Evolutionary conservation across 2,113 vertebrate species (phyloP), one percentile per base, ranked within the genome.

Genomic region (Ornithorhynchus anatinus): DNA sequence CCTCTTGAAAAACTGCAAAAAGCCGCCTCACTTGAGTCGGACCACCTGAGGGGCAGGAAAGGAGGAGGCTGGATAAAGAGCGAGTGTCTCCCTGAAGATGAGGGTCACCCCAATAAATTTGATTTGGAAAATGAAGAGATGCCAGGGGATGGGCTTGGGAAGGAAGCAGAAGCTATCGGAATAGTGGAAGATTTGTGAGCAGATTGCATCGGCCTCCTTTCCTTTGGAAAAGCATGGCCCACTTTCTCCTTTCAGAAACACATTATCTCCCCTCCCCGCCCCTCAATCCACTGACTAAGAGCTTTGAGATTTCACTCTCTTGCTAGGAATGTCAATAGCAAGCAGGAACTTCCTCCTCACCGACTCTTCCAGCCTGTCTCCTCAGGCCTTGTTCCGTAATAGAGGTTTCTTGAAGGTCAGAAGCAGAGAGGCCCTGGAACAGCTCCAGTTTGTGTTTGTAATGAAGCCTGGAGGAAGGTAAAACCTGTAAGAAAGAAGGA

Each of bases 141-240:
- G 0, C 2, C 7, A 12, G 8, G 2, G 6, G 23, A 38, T n/a
- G 5, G 22, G 16, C 6, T 1, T 5, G 16, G 8, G 32, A 38
- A 25, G 8, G 6, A 19, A 22, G 37, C 12, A 36, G 15, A 36
- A 31, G 10, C 3, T 4, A 7, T 29, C 19, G 2, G 5, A 37
- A 47, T 19, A 12, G 54, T 25, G 38, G 32, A 22, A 8, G 27
- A 23, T 19, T 16, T 50, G 31, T n/a, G 9, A 31, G 20, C 6
- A 5, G 40, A n/a, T 11, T 7, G 2, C 2, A 10, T 42, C 62
- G 5, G 5, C 23, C 3, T 16, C 20, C 2, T 6, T 17, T 16
- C 36, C 5, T 35, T 23, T 35, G 38, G 13, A 5, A 35, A 43
- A n/a, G n/a, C 13, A 29, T 14, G 15, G 29, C n/a, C 2, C 8